Percentiles rank a stretch among this genome's conserved stretches.
Evolutionary conservation across 2,113 vertebrate species (phyloP).

Genomic region (Lepisosteus osseus): DNA sequence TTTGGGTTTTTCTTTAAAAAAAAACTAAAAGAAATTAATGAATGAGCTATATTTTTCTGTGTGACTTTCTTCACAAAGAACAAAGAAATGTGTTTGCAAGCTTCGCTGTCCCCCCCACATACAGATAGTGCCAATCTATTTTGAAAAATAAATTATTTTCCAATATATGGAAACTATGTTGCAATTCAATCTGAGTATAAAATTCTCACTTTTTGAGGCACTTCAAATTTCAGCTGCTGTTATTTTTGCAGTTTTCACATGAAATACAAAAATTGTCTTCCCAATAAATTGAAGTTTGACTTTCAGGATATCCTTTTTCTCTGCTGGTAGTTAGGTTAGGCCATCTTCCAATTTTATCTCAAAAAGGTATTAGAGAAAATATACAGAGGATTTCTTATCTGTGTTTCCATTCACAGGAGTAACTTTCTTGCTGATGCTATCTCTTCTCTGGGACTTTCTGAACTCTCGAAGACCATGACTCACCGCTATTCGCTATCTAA

Average conservation of each 20-base stretch:
- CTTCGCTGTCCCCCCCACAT: constrained; percentile 1
- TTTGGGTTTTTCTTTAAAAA: constrained; percentile 17
- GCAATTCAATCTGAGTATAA: not conserved
- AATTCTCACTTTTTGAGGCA: not conserved
- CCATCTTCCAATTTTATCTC: constrained; percentile 20
- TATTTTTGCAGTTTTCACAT: not conserved
- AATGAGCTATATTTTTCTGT: constrained; percentile 18
- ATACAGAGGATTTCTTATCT: constrained; percentile 11
- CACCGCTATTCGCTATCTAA: not conserved
- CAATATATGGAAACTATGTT: not conserved
- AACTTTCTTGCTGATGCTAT: constrained; percentile 11
- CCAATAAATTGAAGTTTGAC: constrained; percentile 8
- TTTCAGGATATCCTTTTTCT: not conserved
- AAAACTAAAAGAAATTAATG: constrained; percentile 37
- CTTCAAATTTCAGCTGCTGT: not conserved
- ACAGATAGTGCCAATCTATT: constrained; percentile 17
- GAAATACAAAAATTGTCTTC: not conserved
- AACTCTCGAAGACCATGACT: not conserved
- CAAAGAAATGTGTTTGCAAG: constrained; percentile 7
- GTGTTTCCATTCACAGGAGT: constrained; percentile 1
- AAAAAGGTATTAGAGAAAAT: constrained; percentile 13
- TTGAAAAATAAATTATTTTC: not conserved
- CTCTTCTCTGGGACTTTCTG: not conserved
- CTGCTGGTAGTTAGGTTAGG: not conserved
- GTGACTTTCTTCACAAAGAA: constrained; percentile 5